A percentile compares a stretch with the other conserved stretches of the same genome.
Evolutionary conservation across 2,888 invertebrate genomes (phyloP).

Genomic region (Agonopterix subpropinquella): DNA sequence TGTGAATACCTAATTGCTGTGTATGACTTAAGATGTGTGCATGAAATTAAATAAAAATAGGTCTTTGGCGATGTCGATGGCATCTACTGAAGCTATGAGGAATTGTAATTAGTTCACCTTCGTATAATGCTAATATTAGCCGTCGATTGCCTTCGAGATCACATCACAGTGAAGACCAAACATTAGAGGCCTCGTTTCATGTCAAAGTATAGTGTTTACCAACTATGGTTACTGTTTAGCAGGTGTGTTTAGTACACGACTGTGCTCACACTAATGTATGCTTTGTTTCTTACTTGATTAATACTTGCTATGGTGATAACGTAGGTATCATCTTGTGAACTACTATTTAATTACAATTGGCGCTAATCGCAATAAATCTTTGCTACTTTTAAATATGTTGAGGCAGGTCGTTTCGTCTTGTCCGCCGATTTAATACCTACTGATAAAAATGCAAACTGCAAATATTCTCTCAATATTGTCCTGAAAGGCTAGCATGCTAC

Average conservation of each 20-base stretch:
- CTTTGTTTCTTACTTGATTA: neutral
- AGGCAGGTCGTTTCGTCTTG: too few relatives aligned
- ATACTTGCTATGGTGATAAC: neutral
- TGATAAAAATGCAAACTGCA: too few relatives aligned
- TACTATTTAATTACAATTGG: neutral
- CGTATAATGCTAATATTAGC: constrained; percentile 22
- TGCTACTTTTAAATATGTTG: too few relatives aligned
- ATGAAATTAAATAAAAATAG: too few relatives aligned
- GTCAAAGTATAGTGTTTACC: constrained; percentile 31
- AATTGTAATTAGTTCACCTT: constrained; percentile 22
- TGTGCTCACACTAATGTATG: constrained; percentile 16
- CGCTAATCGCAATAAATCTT: too few relatives aligned
- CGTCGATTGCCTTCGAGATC: constrained; percentile 21
- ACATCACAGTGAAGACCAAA: constrained; percentile 22
- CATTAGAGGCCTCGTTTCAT: constrained; percentile 23
- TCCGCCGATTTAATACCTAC: too few relatives aligned
- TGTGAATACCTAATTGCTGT: too few relatives aligned
- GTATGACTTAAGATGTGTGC: too few relatives aligned
- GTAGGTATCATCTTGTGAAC: neutral
- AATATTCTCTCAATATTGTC: too few relatives aligned
- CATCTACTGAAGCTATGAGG: constrained; percentile 12
- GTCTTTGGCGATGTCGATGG: too few relatives aligned
- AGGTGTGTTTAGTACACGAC: constrained; percentile 6
- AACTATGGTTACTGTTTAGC: constrained; percentile 3
- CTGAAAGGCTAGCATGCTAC: too few relatives aligned